phyloP scores from a whole-genome alignment of 2,113 vertebrate genomes.

The Syngnathus floridae region DNA sequence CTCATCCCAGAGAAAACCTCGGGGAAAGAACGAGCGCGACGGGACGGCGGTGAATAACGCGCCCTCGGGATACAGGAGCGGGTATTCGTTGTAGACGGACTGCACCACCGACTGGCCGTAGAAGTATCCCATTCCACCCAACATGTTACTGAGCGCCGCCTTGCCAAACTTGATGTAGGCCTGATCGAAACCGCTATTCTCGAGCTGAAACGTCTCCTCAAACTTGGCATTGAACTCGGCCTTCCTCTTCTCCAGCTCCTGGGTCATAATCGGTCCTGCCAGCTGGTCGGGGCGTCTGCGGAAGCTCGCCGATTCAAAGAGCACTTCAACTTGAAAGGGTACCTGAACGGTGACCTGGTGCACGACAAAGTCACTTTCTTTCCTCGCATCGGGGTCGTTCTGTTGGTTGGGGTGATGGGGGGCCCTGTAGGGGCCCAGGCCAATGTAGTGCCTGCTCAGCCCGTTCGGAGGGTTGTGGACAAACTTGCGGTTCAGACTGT shows the following conservation, averaged over 20 bases:
- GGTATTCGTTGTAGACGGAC: constrained; percentile 64
- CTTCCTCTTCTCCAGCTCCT: constrained; percentile 66
- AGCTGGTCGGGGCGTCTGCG: constrained; percentile 64
- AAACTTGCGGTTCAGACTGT: constrained; percentile 77
- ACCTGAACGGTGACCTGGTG: constrained; percentile 85
- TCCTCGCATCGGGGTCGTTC: constrained; percentile 52
- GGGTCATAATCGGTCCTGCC: constrained; percentile 63
- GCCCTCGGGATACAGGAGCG: constrained; percentile 63
- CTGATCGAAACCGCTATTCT: constrained; percentile 67
- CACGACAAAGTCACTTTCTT: constrained; percentile 76
- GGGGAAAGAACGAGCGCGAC: constrained; percentile 91
- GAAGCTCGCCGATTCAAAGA: constrained; percentile 85
- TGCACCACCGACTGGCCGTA: constrained; percentile 81
- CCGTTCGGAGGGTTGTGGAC: constrained; percentile 69
- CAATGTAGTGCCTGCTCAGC: constrained; percentile 75
- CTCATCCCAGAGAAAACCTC: constrained; percentile 96
- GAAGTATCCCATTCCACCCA: constrained; percentile 91
- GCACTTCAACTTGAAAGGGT: constrained; percentile 79
- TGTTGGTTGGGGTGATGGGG: constrained; percentile 65
- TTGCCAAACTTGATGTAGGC: constrained; percentile 75
- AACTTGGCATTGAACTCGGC: constrained; percentile 75
- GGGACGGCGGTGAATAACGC: constrained; percentile 85
- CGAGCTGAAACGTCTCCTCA: constrained; percentile 76
- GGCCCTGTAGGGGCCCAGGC: constrained; percentile 68
- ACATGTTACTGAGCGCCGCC: constrained; percentile 83